Base-by-base conservation (phyloP, 2,888 invertebrate genomes). In the Anarsia innoxiella region DNA sequence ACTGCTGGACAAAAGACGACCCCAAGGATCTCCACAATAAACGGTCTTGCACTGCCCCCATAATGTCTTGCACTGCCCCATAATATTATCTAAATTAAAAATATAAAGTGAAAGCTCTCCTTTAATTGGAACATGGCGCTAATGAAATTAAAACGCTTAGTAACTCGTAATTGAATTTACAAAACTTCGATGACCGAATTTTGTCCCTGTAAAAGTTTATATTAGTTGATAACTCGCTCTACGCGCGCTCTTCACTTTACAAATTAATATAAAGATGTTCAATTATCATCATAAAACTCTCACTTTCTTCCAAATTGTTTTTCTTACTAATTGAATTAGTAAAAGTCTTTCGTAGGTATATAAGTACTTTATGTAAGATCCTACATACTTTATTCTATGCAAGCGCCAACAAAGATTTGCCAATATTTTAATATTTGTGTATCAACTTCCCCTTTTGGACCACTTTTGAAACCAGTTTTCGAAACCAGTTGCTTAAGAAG, bases 111-210 rank as follows among this genome's bases (percentile, higher is more conserved):
- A 19, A 19, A 19, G 19, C 19, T 19, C 6, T 19, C n/a, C n/a
- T 25, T 25, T 25, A 23, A 9, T 31, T 25, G 12, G 14, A 13
- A 14, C 14, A 12, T 5, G 14, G 16, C 23, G 31, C 1, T 37
- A 44, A 44, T 44, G 34, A 34, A 34, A 44, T 41, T 40, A 41
- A 6, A 38, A 29, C 40, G 41, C 40, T 46, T 44, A 40, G 36
- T 39, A 40, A 36, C 35, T 39, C 38, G 26, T 42, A 46, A 46
- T 46, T 46, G 44, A 46, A 39, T 44, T 44, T 32, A 38, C 33
- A 37, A 36, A 44, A 44, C 38, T 46, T 39, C 35, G 38, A 36
- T 44, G 40, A 44, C 39, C 34, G 41, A 46, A 44, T 44, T 46
- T 19, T 41, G 41, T 44, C 41, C 38, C 40, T 33, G 32, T 27